Base-by-base conservation (phyloP, 2,888 invertebrate genomes). In the Anoplius nigerrimus region DNA sequence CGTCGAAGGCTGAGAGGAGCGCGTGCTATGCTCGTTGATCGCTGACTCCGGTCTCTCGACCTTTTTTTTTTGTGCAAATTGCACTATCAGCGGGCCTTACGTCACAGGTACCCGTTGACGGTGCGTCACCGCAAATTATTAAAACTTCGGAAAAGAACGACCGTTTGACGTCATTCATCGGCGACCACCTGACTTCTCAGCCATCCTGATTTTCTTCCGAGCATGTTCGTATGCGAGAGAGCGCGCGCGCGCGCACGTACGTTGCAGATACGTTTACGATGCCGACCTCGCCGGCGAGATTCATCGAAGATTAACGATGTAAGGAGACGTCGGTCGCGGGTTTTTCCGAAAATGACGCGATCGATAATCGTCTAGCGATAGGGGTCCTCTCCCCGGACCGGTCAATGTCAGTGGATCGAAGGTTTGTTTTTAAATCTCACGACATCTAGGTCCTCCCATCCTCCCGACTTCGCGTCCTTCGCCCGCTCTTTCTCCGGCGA, bases 131-230 rank as follows among this genome's bases (percentile, higher is more conserved):
- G 68, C 52, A 58, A 74, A 71, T 76, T 66, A 68, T 71, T 71
- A 71, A 78, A 66, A 45, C 58, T 62, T 72, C 72, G 69, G 71
- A 74, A 79, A 76, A 59, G 72, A 68, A 62, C 58, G 56, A 48
- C 55, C 65, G 59, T 53, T 65, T 71, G 75, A 78, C 77, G 78
- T 78, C 77, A 78, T 61, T 34, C 34, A 1, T 11, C 51, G 52
- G 45, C 58, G 64, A 66, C 71, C 70, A 72, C 68, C 65, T 76
- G 69, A 58, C 64, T 71, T 60, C 42, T 61, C 66, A 62, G 55
- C 69, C 18, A 27, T 46, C 16, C 2, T 13, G 42, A 13, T n/a
- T 20, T 52, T 52, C 16, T 34, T 13, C n/a, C 6, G 15, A 16
- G 24, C 8, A 24, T 20, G 18, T 24, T 56, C 45, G n/a, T n/a